A percentile compares a stretch with the other conserved stretches of the same genome.
These are phyloP conservation scores for Clepsis dumicolana DNA, from an alignment of 2,888 invertebrate genomes.

Conservation along the genomic window DNA sequence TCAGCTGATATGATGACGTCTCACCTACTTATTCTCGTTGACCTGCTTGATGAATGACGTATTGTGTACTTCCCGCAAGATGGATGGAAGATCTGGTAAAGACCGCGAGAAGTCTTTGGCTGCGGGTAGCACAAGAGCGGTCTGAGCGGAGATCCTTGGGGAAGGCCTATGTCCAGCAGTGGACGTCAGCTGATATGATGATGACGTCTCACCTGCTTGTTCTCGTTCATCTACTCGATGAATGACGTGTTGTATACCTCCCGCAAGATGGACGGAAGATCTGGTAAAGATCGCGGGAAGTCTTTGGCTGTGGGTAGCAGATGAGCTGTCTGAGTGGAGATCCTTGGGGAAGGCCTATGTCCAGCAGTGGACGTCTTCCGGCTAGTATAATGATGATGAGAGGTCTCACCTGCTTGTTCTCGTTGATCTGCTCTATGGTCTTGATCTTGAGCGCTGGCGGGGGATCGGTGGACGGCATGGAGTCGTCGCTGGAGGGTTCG, in stretches of 20 bases:
- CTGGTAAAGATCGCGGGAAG: neutral
- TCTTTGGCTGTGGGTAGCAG: neutral
- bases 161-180: too few relatives aligned
- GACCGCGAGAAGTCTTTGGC: too few relatives aligned
- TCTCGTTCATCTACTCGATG: too few relatives aligned
- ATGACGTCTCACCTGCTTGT: too few relatives aligned
- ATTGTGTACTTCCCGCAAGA: too few relatives aligned
- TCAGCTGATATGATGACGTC: too few relatives aligned
- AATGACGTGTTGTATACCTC: too few relatives aligned
- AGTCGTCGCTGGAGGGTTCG: slow-evolving; percentile 78
- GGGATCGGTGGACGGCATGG: slow-evolving; percentile 79
- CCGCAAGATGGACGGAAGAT: too few relatives aligned
- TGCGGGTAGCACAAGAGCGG: too few relatives aligned
- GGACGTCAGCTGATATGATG: too few relatives aligned
- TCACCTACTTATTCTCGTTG: slow-evolving; percentile 19
- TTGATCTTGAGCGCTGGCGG: slow-evolving; percentile 83
- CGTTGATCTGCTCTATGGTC: slow-evolving; percentile 84
- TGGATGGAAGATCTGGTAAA: too few relatives aligned
- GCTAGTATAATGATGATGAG: neutral
- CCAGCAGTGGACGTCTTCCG: neutral
- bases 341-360: neutral
- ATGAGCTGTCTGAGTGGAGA: neutral
- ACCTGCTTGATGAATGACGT: neutral
- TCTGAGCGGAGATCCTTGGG: too few relatives aligned
- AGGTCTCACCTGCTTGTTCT: slow-evolving; percentile 48